Conservation (phyloP, 2,888 invertebrate species). For the Stenichneumon culpator region DNA sequence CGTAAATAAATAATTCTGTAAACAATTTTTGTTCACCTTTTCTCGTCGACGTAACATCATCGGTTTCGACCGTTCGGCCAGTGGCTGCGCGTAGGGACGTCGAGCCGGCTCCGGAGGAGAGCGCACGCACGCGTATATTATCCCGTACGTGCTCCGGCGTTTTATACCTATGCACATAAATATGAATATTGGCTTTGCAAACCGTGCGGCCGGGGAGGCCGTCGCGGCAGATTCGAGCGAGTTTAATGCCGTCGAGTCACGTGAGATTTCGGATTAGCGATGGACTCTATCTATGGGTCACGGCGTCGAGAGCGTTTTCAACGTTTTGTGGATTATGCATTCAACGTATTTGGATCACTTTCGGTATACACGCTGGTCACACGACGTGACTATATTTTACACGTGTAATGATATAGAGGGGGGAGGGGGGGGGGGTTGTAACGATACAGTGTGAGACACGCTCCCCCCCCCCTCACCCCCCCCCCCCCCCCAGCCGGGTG, state of each 20-base stretch:
- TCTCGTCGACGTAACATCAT: neutral
- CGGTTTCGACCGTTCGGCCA: neutral
- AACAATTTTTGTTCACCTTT: neutral
- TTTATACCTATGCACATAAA: conserved; percentile 70
- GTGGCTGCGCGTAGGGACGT: neutral
- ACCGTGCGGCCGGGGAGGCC: conserved; percentile 23
- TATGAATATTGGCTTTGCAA: conserved; percentile 72
- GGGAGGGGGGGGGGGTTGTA: neutral
- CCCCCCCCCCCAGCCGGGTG: neutral
- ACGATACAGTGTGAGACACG: conserved; percentile 19
- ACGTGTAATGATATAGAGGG: neutral
- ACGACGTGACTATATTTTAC: neutral
- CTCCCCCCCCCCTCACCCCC: neutral
- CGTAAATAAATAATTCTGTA: too few species aligned
- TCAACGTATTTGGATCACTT: conserved; percentile 43
- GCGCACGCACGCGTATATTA: conserved; percentile 41
- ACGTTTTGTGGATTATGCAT: conserved; percentile 30
- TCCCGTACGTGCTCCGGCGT: conserved; percentile 14
- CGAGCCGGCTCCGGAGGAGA: neutral
- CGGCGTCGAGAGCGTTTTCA: conserved; percentile 7
- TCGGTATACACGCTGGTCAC: neutral
- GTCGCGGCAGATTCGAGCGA: conserved; percentile 45
- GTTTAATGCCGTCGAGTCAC: conserved; percentile 70
- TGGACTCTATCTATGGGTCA: conserved; percentile 50
- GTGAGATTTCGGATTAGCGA: conserved; percentile 71